Evolutionary conservation across 2,113 vertebrate genomes (phyloP), one percentile per base, ranked within the genome.

Genomic region (Eurypyga helias): DNA sequence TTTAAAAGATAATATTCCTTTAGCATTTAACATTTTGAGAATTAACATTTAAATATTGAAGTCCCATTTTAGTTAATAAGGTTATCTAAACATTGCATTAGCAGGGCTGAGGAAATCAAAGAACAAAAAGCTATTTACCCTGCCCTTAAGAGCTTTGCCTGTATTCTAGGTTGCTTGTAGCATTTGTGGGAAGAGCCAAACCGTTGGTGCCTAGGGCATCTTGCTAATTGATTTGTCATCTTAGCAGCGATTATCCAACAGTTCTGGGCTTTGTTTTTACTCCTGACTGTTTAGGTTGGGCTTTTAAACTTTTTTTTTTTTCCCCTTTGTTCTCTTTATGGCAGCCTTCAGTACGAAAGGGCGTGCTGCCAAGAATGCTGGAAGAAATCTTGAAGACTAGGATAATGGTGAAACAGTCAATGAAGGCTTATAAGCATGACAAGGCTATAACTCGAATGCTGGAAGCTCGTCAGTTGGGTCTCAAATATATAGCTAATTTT

Each of bases 401-500:
- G 84, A 97, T 99, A 89, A 99, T 99, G 99, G 99, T 99, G 91
- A 99, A 99, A 95, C 99, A 99, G 84, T 99, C 99, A 2, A 99
- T 99, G 99, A 99, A 99, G 89, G 89, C 97, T 66, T 98, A 99
- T 90, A 99, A 99, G 85, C 98, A 99, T 54, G 99, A 99, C 98
- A 99, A 98, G 96, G 98, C 98, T 67, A 97, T 99, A 83, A 98
- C 91, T 60, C 99, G 98, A 89, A 99, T 99, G 98, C 99, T 99
- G 45, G 94, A 99, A 34, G 99, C 99, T 69, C 98, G 99, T 36
- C 99, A 99, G 98, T 97, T 99, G n/a, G 99, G 99, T 89, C 99
- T 99, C 57, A 99, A 99, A 91, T 99, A 98, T 91, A 99, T 99
- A 75, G 98, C 99, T 94, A 99, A 99, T 91, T 99, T 99, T 94